These are phyloP conservation scores for Brachylomia viminalis DNA, from an alignment of 2,888 invertebrate genomes.

Conservation along the genomic window DNA sequence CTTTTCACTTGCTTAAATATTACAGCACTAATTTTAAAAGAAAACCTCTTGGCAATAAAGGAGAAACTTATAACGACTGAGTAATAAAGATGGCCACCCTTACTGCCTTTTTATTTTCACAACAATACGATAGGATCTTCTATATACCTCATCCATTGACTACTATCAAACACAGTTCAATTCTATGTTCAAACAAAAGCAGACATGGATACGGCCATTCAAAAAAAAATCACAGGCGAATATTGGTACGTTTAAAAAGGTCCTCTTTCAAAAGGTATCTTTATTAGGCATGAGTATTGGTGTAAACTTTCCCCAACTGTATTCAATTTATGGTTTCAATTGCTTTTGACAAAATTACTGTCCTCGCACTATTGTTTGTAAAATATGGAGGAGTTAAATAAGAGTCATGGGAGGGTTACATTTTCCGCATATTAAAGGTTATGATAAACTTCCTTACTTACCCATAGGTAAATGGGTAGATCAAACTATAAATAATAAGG, in stretches of 20 bases:
- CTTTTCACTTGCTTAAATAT: conserved; percentile 63
- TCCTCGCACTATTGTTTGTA: conserved; percentile 31
- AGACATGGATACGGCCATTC: not conserved
- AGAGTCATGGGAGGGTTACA: conserved; percentile 28
- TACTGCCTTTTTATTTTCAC: conserved; percentile 9
- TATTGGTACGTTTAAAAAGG: conserved; percentile 43
- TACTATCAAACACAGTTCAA: not conserved
- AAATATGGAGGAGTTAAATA: conserved; percentile 47
- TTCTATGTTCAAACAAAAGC: not conserved
- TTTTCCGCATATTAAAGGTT: conserved; percentile 44
- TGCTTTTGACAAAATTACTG: conserved; percentile 55
- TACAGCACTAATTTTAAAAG: conserved; percentile 66
- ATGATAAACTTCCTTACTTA: conserved; percentile 24
- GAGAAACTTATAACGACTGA: conserved; percentile 67
- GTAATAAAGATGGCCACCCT: conserved; percentile 66
- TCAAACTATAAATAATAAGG: conserved; percentile 8
- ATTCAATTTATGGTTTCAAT: conserved; percentile 70
- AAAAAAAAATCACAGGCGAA: not conserved
- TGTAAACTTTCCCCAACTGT: conserved; percentile 63
- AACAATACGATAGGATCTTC: not conserved
- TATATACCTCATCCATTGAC: conserved; percentile 18
- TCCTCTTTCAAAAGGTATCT: conserved; percentile 51
- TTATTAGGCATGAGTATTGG: conserved; percentile 67
- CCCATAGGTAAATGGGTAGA: not conserved
- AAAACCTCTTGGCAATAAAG: conserved; percentile 63